Evolutionary conservation across 1,140 invertebrate species (phyloP).

Genomic region (Zaprionus nigranus): DNA sequence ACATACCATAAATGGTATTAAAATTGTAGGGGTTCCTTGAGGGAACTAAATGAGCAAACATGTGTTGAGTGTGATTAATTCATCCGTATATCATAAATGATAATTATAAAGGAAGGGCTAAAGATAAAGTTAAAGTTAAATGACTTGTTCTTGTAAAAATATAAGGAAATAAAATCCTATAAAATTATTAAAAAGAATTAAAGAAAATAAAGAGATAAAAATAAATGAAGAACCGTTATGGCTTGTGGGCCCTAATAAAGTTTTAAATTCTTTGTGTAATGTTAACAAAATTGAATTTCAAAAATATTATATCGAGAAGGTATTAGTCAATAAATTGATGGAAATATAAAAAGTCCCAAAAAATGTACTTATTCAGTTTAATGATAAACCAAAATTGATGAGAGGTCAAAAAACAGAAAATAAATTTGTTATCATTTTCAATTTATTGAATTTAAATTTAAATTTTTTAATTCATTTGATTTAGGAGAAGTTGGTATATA

Average conservation of each 20-base stretch:
- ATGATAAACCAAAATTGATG: conserved; percentile 84
- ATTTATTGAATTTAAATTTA: conserved; percentile 78
- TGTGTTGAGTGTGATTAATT: no score
- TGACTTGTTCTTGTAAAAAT: conserved; percentile 88
- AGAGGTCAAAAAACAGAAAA: conserved; percentile 86
- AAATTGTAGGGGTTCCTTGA: conserved; percentile 83
- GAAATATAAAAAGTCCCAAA: conserved; percentile 85
- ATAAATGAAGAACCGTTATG: no score
- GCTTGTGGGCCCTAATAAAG: no score
- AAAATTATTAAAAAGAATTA: no score
- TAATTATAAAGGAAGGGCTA: no score
- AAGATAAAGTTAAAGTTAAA: conserved; percentile 78
- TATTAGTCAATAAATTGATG: conserved; percentile 85
- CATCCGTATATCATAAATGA: no score
- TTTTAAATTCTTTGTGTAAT: neutral
- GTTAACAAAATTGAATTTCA: conserved; percentile 84
- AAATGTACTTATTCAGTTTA: conserved; percentile 86
- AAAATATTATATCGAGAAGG: conserved; percentile 84
- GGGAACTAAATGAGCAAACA: no score
- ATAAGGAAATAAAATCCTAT: conserved; percentile 77
- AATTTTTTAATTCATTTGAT: conserved; percentile 48
- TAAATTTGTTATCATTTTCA: conserved; percentile 86
- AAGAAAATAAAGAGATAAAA: no score
- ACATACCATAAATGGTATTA: conserved; percentile 87
- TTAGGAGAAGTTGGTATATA: conserved; percentile 66